Percentiles rank a stretch among this genome's conserved stretches.
These are phyloP conservation scores for Apteryx mantelli DNA, from an alignment of 2,113 vertebrate species.

Conservation along the genomic window DNA sequence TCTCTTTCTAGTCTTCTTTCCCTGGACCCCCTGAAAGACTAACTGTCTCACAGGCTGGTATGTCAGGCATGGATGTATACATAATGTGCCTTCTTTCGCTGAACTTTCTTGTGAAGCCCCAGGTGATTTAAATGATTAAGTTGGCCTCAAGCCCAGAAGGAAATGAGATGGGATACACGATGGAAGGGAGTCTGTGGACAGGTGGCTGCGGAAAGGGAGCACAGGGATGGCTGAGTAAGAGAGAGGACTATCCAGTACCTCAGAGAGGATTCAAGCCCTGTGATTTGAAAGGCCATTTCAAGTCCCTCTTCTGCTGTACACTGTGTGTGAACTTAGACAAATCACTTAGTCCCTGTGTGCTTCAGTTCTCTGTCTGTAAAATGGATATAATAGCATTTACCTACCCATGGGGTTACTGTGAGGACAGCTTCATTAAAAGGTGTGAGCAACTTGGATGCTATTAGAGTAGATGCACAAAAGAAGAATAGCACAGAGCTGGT, in stretches of 20 bases:
- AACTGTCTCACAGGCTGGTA: not conserved
- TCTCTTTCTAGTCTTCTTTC: not conserved
- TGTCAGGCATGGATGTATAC: not conserved
- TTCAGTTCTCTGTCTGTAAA: not conserved
- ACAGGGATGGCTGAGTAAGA: not conserved
- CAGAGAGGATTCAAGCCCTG: not conserved
- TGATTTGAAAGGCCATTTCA: not conserved
- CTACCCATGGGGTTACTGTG: not conserved
- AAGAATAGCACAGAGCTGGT: not conserved
- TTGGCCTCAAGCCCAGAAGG: not conserved
- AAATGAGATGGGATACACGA: not conserved
- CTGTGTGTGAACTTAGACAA: not conserved
- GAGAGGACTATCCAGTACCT: not conserved
- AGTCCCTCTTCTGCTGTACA: not conserved
- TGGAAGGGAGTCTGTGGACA: not conserved
- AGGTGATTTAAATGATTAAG: not conserved
- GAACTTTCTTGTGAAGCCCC: not conserved
- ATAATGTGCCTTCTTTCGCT: not conserved
- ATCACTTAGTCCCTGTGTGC: not conserved
- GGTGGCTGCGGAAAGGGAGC: not conserved
- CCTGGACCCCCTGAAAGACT: not conserved
- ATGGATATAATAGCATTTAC: not conserved
- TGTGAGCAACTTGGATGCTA: not conserved
- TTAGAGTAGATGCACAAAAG: not conserved
- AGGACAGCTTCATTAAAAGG: constrained; percentile 7